These are phyloP conservation scores for Anguilla marmorata DNA, from an alignment of 2,797 vertebrate genomes.

Conservation along the genomic window DNA sequence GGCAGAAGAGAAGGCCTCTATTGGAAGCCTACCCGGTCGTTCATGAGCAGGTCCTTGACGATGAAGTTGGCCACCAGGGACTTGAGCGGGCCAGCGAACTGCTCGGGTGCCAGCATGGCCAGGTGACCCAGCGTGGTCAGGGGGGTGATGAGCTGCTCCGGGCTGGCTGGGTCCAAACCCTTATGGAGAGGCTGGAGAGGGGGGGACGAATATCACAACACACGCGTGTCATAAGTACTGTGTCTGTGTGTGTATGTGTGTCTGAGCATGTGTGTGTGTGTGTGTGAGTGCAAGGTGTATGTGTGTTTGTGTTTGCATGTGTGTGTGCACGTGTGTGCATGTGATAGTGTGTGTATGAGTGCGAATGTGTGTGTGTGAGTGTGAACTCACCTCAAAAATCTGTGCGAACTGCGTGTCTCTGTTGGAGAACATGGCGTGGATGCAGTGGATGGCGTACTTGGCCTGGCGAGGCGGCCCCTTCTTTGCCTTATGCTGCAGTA, in stretches of 20 bases:
- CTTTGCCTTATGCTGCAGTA: conserved; percentile 96
- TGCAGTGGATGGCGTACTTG: conserved; percentile 97
- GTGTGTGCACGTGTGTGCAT: background rate
- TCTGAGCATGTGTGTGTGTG: background rate
- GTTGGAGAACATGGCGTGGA: conserved; percentile 96
- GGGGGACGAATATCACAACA: conserved; percentile 22
- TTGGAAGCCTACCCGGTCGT: conserved; percentile 81
- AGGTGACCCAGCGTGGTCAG: conserved; percentile 94
- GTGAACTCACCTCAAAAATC: conserved; percentile 90
- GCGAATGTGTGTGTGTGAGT: background rate
- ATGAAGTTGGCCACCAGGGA: conserved; percentile 97
- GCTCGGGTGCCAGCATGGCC: conserved; percentile 93
- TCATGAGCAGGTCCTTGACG: conserved; percentile 98
- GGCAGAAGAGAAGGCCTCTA: background rate
- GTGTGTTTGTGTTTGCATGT: background rate
- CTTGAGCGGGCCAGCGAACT: conserved; percentile 92
- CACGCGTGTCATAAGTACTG: background rate
- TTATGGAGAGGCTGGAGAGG: conserved; percentile 88
- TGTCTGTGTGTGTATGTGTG: background rate
- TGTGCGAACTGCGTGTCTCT: conserved; percentile 98
- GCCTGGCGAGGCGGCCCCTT: conserved; percentile 93
- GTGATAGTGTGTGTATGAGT: background rate
- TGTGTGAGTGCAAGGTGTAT: background rate
- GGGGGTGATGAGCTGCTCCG: conserved; percentile 94
- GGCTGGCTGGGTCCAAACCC: conserved; percentile 89